Percentiles rank a stretch among this genome's conserved stretches.
phyloP scores from a whole-genome alignment of 1,140 invertebrate genomes.

The Drosophila rufa region DNA sequence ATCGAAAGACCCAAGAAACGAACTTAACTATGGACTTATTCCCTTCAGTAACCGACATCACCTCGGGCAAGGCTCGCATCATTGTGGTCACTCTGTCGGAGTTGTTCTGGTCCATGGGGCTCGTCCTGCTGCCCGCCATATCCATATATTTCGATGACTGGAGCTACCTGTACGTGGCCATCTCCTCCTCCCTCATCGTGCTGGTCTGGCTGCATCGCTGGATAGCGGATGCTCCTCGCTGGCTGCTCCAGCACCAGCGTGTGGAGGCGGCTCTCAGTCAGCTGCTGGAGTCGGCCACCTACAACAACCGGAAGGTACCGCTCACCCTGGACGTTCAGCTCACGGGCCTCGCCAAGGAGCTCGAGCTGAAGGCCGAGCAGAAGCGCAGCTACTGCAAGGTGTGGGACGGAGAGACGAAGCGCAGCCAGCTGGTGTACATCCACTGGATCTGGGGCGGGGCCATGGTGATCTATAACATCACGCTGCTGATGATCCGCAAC shows the following conservation, averaged over 20 bases:
- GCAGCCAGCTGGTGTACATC: slow-evolving; percentile 68
- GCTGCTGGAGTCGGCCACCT: slow-evolving; percentile 75
- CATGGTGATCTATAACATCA: slow-evolving; percentile 82
- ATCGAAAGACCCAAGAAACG: slow-evolving; percentile 49
- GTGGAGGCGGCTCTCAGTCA: slow-evolving; percentile 71
- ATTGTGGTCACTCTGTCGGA: slow-evolving; percentile 83
- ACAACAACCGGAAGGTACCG: slow-evolving; percentile 83
- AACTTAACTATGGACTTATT: slow-evolving; percentile 20
- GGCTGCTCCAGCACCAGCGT: slow-evolving; percentile 79
- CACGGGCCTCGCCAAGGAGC: slow-evolving; percentile 60
- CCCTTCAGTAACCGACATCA: slow-evolving; percentile 78
- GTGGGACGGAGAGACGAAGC: slow-evolving; percentile 75
- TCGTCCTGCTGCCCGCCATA: slow-evolving; percentile 83
- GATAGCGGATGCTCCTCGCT: slow-evolving; percentile 85
- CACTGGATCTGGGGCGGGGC: slow-evolving; percentile 80
- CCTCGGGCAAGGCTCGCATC: slow-evolving; percentile 76
- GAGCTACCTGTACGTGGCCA: slow-evolving; percentile 84
- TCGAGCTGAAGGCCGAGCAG: slow-evolving; percentile 53
- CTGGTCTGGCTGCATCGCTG: slow-evolving; percentile 83
- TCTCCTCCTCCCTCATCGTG: slow-evolving; percentile 81
- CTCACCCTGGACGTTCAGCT: slow-evolving; percentile 76
- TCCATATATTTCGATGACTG: slow-evolving; percentile 84
- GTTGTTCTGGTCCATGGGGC: slow-evolving; percentile 85
- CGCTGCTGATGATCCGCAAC: slow-evolving; percentile 83
- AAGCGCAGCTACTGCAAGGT: slow-evolving; percentile 65